A percentile compares a stretch with the other conserved stretches of the same genome.
Conservation (phyloP, 2,113 vertebrate genomes). For the Gymnogyps californianus region DNA sequence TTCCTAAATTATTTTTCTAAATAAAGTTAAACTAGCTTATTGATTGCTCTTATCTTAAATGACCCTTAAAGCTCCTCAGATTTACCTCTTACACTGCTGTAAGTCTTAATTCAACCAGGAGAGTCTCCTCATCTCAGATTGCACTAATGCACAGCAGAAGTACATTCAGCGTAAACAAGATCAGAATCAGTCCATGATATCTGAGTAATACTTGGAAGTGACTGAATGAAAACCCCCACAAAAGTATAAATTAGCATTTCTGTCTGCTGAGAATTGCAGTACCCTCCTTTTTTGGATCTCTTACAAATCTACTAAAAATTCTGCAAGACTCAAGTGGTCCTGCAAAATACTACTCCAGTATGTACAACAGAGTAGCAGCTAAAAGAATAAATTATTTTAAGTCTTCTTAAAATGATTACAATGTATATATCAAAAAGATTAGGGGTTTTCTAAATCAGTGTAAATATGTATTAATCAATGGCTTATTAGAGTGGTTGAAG, state of each 20-base stretch:
- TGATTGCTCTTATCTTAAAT: background rate
- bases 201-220: background rate
- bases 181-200: background rate
- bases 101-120: background rate
- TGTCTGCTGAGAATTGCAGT: background rate
- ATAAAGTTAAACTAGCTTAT: background rate
- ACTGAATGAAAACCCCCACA: background rate
- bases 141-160: background rate
- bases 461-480: slow-evolving; percentile 28
- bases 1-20: background rate
- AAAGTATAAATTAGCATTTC: background rate
- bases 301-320: background rate
- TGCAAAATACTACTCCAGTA: background rate
- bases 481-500: slow-evolving; percentile 8
- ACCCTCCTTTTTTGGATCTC: background rate
- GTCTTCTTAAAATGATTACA: background rate
- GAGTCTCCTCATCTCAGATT: background rate
- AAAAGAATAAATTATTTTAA: background rate
- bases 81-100: background rate
- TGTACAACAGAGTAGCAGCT: background rate
- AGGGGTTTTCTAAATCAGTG: background rate
- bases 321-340: background rate
- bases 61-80: background rate
- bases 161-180: background rate
- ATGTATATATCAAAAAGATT: background rate